Evolutionary conservation across 2,797 vertebrate species (phyloP), one percentile per base, ranked within the genome.

Genomic region (Gallirallus australis): DNA sequence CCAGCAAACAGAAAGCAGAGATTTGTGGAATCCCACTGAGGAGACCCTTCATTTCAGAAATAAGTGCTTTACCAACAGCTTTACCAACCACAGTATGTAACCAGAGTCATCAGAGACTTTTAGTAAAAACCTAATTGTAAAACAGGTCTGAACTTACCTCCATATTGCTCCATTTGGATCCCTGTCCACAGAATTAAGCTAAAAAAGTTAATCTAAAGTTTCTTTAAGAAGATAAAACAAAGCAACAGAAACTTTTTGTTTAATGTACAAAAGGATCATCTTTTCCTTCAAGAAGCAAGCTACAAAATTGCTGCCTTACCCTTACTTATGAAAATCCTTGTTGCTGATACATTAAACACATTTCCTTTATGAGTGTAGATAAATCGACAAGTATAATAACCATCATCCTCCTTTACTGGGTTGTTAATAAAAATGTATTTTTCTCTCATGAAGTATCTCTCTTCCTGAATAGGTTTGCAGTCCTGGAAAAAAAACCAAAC

Each of bases 341-440:
- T 98, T 79, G 88, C 97, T 39, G 98, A 97, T 4, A 98, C 95
- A 30, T 81, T 97, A 95, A 98, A 98, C 11, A 27, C 8, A 3
- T 40, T 96, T 54, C 95, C 33, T 73, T 95, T 96, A 87, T 98
- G 84, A 7, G 7, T 87, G 94, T 98, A 99, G 79, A 81, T 97
- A 75, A 98, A 98, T 3, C 61, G 45, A 42, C 98, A 99, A 15
- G 97, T 98, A 71, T 98, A 99, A 80, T 96, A 83, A 61, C 96
- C 98, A 59, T 96, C 53, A 3, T 98, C 60, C 2, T 79, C n/a
- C 65, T 75, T 66, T 48, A 9, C 30, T 25, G 88, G 57, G 3
- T 88, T 18, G 0, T 23, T 0, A 60, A 98, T 50, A 89, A 30
- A 40, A 35, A 98, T 11, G 1, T 7, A 1, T 4, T 12, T 13